Evolutionary conservation across 2,888 invertebrate genomes (phyloP).

Genomic region (Nomada flava): DNA sequence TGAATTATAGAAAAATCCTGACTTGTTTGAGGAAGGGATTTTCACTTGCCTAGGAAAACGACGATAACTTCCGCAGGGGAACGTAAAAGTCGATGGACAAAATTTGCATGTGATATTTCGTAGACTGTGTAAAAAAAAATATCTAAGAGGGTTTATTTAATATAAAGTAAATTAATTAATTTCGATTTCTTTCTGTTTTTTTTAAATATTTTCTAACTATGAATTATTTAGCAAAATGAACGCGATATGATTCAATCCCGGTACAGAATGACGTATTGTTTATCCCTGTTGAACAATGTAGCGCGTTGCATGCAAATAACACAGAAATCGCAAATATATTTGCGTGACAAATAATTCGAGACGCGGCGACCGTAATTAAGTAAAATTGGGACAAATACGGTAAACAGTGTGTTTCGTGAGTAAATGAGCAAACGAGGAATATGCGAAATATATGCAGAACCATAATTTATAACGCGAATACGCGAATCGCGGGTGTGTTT

Average conservation of each 20-base stretch:
- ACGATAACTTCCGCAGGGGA: not conserved
- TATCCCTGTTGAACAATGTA: not conserved
- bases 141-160: not conserved
- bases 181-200: too few species aligned
- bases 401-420: conserved; percentile 29
- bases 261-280: not conserved
- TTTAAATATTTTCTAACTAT: too few species aligned
- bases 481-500: not conserved
- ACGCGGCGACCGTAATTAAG: conserved; percentile 35
- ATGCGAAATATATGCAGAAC: conserved; percentile 26
- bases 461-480: conserved; percentile 40
- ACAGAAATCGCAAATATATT: conserved; percentile 38
- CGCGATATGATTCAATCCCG: conserved; percentile 24
- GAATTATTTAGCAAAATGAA: not conserved
- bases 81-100: not conserved
- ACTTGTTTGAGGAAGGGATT: conserved; percentile 13
- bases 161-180: not conserved
- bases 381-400: conserved; percentile 50
- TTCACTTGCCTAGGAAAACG: not conserved
- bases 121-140: not conserved
- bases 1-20: conserved; percentile 42
- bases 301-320: conserved; percentile 20
- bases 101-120: not conserved
- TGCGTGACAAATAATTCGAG: conserved; percentile 44
- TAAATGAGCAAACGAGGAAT: conserved; percentile 28